A percentile compares a stretch with the other conserved stretches of the same genome.
These are phyloP conservation scores for Ailurus styani DNA, from an alignment of 2,113 vertebrate species.

Conservation along the genomic window DNA sequence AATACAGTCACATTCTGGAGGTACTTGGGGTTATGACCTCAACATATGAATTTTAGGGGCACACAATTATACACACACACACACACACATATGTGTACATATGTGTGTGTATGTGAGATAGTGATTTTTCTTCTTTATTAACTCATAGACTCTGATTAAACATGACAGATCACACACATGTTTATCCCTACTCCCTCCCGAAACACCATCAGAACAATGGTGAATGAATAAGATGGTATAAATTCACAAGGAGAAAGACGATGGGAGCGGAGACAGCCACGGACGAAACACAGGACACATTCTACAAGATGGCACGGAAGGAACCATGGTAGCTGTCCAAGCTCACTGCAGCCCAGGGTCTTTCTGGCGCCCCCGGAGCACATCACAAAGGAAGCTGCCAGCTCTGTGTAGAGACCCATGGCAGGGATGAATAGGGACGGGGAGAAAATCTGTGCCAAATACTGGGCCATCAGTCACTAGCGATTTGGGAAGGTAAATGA, in stretches of 20 bases:
- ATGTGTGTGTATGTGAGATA: neutral
- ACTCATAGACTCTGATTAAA: neutral
- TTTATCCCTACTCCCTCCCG: neutral
- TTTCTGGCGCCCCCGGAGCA: neutral
- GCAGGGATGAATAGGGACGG: fast-evolving
- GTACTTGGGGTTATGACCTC: neutral
- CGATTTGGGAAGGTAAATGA: neutral
- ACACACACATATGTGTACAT: too few species aligned
- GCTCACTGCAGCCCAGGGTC: neutral
- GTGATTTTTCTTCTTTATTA: neutral
- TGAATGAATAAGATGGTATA: neutral
- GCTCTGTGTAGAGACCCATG: neutral
- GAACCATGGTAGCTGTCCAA: fast-evolving
- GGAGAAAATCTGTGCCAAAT: too few species aligned
- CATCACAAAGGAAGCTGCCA: neutral
- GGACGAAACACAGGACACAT: neutral
- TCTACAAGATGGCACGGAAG: neutral
- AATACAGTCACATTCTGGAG: neutral
- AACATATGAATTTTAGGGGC: neutral
- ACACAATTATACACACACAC: neutral
- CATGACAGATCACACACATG: neutral
- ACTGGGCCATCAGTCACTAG: neutral
- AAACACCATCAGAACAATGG: neutral
- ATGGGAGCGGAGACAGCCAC: neutral
- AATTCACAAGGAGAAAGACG: neutral